A percentile compares a stretch with the other conserved stretches of the same genome.
phyloP scores from a whole-genome alignment of 64 coral and sea anemone genomes.

The Stichodactyla mertensii region DNA sequence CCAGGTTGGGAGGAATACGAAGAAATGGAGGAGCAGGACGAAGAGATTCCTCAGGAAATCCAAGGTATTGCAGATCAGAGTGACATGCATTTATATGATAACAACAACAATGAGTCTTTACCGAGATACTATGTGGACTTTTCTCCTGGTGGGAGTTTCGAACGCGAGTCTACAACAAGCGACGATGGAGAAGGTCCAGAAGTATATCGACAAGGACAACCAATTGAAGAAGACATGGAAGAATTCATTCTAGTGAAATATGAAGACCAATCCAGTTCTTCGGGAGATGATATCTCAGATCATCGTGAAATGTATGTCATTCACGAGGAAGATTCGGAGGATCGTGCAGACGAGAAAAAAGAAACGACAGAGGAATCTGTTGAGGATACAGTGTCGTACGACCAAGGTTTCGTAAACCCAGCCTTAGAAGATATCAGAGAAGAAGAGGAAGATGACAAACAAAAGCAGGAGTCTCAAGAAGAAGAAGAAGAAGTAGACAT shows the following conservation, averaged over 20 bases:
- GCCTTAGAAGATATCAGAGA: constrained; percentile 60
- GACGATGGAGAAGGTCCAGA: constrained; percentile 58
- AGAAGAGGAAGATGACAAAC: constrained; percentile 44
- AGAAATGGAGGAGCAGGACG: constrained; percentile 18
- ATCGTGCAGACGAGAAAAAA: neutral
- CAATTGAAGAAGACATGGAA: constrained; percentile 81
- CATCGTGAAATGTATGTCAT: constrained; percentile 92
- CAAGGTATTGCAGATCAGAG: constrained; percentile 30
- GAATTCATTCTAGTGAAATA: constrained; percentile 87
- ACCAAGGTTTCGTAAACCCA: constrained; percentile 35
- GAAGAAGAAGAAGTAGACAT: constrained; percentile 45
- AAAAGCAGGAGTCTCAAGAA: constrained; percentile 9
- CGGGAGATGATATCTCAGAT: constrained; percentile 65
- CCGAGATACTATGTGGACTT: constrained; percentile 81
- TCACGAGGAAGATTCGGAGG: constrained; percentile 71
- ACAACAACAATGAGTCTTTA: constrained; percentile 38
- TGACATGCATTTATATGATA: constrained; percentile 62
- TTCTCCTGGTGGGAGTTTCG: constrained; percentile 77
- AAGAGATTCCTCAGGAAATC: neutral
- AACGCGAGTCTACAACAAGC: constrained; percentile 56
- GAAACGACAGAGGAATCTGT: constrained; percentile 11
- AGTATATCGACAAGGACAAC: constrained; percentile 74
- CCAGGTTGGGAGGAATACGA: constrained; percentile 3
- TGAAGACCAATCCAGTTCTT: constrained; percentile 68
- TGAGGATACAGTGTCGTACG: constrained; percentile 29